Percentiles rank a stretch among this genome's conserved stretches.
These are phyloP conservation scores for Mesochorus sp. DNA, from an alignment of 2,888 invertebrate genomes.

Conservation along the genomic window DNA sequence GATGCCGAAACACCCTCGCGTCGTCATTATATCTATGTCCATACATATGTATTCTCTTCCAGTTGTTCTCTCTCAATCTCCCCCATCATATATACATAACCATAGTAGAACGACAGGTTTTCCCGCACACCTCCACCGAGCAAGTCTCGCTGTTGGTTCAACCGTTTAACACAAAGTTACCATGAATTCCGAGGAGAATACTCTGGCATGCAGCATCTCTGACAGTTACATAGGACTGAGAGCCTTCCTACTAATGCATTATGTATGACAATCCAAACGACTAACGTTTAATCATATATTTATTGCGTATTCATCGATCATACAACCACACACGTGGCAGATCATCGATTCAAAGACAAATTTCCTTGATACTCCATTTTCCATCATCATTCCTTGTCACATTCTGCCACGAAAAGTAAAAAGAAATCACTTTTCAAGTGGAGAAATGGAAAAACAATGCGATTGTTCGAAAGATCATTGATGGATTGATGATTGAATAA, in stretches of 20 bases:
- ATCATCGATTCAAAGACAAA: not conserved
- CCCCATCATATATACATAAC: constrained; percentile 39
- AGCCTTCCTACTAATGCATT: not conserved
- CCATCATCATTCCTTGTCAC: no score
- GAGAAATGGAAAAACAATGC: no score
- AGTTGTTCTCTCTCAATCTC: constrained; percentile 36
- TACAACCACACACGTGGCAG: not conserved
- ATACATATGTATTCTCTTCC: constrained; percentile 30
- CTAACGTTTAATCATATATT: constrained; percentile 45
- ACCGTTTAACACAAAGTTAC: constrained; percentile 76
- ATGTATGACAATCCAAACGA: constrained; percentile 3
- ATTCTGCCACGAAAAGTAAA: no score
- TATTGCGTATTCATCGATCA: constrained; percentile 24
- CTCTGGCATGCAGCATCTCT: constrained; percentile 37
- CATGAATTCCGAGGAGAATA: constrained; percentile 71
- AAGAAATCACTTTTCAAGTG: no score
- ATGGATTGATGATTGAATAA: not conserved
- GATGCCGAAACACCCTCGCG: constrained; percentile 41
- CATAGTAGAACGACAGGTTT: constrained; percentile 44
- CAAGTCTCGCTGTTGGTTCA: constrained; percentile 72
- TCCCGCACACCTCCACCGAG: constrained; percentile 58
- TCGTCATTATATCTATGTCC: constrained; percentile 18
- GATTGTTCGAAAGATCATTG: no score
- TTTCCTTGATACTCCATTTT: not conserved
- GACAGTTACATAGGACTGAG: constrained; percentile 18